Conservation (phyloP, 1,140 invertebrate genomes). For the Microplitis mediator region DNA sequence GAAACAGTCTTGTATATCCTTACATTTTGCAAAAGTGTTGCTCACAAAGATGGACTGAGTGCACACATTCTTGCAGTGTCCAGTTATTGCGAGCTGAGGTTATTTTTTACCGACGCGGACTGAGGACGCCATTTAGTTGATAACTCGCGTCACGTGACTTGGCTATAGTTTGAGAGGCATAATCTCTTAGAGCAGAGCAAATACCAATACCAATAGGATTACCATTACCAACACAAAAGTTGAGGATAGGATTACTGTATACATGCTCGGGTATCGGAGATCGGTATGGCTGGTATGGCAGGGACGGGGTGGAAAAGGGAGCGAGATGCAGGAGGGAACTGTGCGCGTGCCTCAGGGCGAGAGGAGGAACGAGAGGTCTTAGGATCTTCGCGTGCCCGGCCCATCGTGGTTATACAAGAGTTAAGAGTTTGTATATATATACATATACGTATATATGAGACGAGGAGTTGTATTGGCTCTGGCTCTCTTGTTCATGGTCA, state of each 20-base stretch:
- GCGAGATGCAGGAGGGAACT: constrained; percentile 5
- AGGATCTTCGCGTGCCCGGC: constrained; percentile 55
- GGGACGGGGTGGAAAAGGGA: not conserved
- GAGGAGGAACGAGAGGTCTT: constrained; percentile 21
- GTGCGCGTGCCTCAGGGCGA: constrained; percentile 30
- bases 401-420: constrained; percentile 44
- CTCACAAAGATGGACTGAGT: no score
- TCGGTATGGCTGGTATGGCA: not conserved
- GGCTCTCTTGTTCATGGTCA: constrained; percentile 48
- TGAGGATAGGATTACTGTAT: no score
- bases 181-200: no score
- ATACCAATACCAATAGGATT: no score
- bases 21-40: not conserved
- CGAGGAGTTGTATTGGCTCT: not conserved
- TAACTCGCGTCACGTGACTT: no score
- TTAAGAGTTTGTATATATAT: not conserved
- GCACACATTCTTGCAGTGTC: no score
- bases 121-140: no score
- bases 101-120: no score
- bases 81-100: no score
- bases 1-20: no score
- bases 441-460: not conserved
- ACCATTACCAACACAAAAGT: no score
- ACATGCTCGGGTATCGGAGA: not conserved
- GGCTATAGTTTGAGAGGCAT: no score